phyloP scores from a whole-genome alignment of 2,113 vertebrate species.

The Prinia subflava region DNA sequence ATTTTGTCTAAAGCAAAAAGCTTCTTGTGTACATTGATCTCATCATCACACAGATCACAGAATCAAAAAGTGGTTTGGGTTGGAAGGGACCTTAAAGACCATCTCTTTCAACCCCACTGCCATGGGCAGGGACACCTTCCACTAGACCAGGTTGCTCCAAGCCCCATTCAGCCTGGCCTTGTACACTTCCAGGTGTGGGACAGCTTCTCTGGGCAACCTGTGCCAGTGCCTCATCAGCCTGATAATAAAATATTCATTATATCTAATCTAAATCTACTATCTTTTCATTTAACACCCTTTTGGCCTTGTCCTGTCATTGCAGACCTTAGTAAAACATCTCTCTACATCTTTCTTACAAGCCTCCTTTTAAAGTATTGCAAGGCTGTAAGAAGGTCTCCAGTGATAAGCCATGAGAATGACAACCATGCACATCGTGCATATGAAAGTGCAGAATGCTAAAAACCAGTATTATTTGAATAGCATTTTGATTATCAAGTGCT shows the following conservation, averaged over 20 bases:
- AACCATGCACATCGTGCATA: not conserved
- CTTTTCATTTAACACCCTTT: not conserved
- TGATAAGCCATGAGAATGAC: not conserved
- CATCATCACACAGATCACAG: not conserved
- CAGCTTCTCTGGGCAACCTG: not conserved
- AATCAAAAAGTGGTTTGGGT: not conserved
- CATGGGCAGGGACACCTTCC: not conserved
- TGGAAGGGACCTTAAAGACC: not conserved
- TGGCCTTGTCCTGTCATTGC: not conserved
- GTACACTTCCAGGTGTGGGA: not conserved
- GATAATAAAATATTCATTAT: not conserved
- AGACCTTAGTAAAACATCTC: not conserved
- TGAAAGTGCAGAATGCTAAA: not conserved
- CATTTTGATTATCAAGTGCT: not conserved
- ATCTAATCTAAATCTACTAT: not conserved
- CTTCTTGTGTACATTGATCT: not conserved
- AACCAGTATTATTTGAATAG: not conserved
- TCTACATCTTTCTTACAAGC: not conserved
- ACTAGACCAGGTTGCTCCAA: not conserved
- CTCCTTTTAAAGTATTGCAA: not conserved
- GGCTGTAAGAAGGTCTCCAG: not conserved
- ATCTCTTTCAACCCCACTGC: not conserved
- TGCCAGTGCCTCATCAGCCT: not conserved
- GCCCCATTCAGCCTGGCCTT: not conserved
- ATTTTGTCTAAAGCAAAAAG: not conserved